phyloP scores from a whole-genome alignment of 2,797 vertebrate genomes.

The Valencia hispanica region DNA sequence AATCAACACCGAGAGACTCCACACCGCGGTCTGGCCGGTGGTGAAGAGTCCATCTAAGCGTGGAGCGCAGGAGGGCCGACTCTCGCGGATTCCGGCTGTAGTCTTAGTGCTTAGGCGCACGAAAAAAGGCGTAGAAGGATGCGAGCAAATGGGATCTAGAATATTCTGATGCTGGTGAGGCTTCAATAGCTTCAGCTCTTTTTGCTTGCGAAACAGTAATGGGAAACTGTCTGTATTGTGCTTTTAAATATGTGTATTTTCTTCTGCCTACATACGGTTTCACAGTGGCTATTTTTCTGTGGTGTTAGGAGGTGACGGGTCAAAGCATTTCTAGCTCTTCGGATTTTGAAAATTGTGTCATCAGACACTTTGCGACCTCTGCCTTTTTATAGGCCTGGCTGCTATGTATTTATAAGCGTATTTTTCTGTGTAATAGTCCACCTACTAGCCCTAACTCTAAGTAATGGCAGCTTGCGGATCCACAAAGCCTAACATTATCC shows the following conservation, averaged over 20 bases:
- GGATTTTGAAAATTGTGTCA: constrained; percentile 6
- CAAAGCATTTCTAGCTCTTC: not conserved
- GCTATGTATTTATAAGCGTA: constrained; percentile 49
- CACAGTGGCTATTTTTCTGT: not conserved
- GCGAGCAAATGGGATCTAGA: constrained; percentile 12
- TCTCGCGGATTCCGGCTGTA: constrained; percentile 4
- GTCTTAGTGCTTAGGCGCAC: constrained; percentile 21
- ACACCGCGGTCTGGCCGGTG: constrained; percentile 51
- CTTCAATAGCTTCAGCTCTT: not conserved
- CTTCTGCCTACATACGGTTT: not conserved
- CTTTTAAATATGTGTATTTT: not conserved
- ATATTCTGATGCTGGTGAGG: not conserved
- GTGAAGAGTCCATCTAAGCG: constrained; percentile 23
- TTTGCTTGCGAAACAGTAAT: not conserved
- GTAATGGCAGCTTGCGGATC: constrained; percentile 60
- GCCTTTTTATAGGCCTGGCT: constrained; percentile 12
- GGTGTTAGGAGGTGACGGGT: not conserved
- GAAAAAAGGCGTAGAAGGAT: constrained; percentile 26
- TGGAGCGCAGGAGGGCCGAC: constrained; percentile 7
- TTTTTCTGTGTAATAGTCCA: constrained; percentile 45
- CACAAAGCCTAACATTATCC: constrained; percentile 65
- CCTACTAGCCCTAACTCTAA: constrained; percentile 41
- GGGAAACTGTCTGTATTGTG: not conserved
- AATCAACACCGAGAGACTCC: constrained; percentile 54
- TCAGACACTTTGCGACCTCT: not conserved